Conservation (phyloP, 2,888 invertebrate genomes). For the Elgonia sp. region DNA sequence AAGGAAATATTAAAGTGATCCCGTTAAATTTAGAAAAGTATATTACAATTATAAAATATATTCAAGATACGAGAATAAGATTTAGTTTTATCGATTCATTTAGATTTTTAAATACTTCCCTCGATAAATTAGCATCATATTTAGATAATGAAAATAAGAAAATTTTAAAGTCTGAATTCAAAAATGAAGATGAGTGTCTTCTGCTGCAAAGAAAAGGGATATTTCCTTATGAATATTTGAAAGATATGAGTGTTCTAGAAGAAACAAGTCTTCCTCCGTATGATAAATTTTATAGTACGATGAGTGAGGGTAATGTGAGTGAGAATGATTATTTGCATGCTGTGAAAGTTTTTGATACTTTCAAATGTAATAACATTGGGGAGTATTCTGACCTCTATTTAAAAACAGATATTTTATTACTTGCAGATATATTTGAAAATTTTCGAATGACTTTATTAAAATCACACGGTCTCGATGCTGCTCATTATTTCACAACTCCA, state of each 20-base stretch:
- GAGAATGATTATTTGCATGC: slow-evolving; percentile 80
- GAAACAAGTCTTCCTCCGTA: slow-evolving; percentile 70
- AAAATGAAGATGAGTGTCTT: slow-evolving; percentile 26
- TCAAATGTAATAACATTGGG: slow-evolving; percentile 35
- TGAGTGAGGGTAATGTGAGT: slow-evolving; percentile 74
- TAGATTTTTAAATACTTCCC: slow-evolving; percentile 35
- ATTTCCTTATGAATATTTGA: slow-evolving; percentile 83
- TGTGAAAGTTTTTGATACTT: slow-evolving; percentile 72
- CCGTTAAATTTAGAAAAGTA: slow-evolving; percentile 81
- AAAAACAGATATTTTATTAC: slow-evolving; percentile 26
- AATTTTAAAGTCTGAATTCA: slow-evolving; percentile 34
- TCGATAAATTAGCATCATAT: slow-evolving; percentile 54
- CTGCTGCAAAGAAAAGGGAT: slow-evolving; percentile 71
- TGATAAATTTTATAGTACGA: slow-evolving; percentile 77
- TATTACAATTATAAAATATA: slow-evolving; percentile 70
- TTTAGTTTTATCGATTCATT: slow-evolving; percentile 55
- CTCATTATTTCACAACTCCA: background rate
- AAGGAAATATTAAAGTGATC: background rate
- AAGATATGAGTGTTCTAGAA: slow-evolving; percentile 74
- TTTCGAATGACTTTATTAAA: slow-evolving; percentile 3
- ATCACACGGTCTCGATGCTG: slow-evolving; percentile 17
- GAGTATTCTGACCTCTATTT: slow-evolving; percentile 51
- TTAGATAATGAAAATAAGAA: slow-evolving; percentile 33
- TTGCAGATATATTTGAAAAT: slow-evolving; percentile 42
- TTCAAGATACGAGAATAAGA: slow-evolving; percentile 37